Evolutionary conservation across 1,140 invertebrate genomes (phyloP).

Genomic region (Dinothrombium tinctorium): DNA sequence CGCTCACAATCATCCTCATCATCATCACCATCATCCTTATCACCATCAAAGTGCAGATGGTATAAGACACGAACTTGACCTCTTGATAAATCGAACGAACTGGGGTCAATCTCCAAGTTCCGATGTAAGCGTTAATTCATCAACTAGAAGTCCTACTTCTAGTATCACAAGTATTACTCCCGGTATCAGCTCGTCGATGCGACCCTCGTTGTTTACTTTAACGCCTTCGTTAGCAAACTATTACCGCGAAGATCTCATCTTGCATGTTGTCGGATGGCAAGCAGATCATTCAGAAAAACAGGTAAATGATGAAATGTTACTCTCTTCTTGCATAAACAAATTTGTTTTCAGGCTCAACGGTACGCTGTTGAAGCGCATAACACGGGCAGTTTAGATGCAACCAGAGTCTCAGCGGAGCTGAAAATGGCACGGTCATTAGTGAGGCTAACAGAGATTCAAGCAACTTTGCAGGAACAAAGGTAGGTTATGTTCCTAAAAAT

Average conservation of each 20-base stretch:
- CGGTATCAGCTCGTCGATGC: conserved; percentile 1
- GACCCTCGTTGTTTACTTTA: conserved; percentile 32
- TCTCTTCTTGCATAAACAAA: neutral
- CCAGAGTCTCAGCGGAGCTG: conserved; percentile 74
- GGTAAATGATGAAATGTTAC: conserved; percentile 27
- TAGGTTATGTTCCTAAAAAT: conserved; percentile 23
- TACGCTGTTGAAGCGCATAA: conserved; percentile 50
- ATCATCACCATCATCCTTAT: neutral
- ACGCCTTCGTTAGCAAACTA: conserved; percentile 73
- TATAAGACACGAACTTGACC: conserved; percentile 11
- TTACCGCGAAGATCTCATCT: conserved; percentile 64
- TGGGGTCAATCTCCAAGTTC: conserved; percentile 6
- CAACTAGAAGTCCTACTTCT: neutral
- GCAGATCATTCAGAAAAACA: conserved; percentile 77
- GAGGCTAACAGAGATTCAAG: conserved; percentile 80
- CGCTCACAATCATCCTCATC: neutral
- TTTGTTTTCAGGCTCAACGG: neutral
- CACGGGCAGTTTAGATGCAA: conserved; percentile 62
- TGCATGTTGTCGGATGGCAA: conserved; percentile 73
- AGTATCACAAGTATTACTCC: conserved; percentile 4
- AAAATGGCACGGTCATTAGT: conserved; percentile 82
- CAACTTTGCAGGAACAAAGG: conserved; percentile 90
- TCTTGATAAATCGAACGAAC: conserved; percentile 1
- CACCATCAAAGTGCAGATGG: conserved; percentile 7
- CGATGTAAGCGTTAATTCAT: conserved; percentile 4